Base-by-base conservation (phyloP, 1,140 invertebrate genomes). In the Phocides pigmalion region DNA sequence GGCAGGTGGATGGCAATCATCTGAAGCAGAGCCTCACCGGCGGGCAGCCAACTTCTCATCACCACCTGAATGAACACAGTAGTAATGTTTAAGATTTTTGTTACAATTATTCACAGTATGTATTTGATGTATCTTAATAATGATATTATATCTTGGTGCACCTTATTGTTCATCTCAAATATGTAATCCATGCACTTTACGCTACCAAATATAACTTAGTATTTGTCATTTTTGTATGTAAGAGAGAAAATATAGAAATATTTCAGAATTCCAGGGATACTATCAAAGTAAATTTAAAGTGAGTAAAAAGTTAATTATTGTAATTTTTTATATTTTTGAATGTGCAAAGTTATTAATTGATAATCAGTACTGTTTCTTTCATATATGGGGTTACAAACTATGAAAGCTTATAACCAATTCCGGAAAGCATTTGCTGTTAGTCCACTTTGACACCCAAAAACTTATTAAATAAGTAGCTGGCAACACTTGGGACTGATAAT, bases 1-100 rank as follows among this genome's bases (percentile, higher is more conserved):
- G 99, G 99, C 83, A 99, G 93, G 90, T 99, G 99, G 87, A 99
- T 99, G 90, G 98, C 98, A 93, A 99, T 99, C 99, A 99, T 99
- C 94, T 99, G 98, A 94, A 99, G 97, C 76, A 99, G 93, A 87
- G 99, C 98, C 92, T 99, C 99, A 81, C 99, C 99, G 93, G 99
- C 99, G 64, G 99, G 99, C 83, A 99, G 93, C 99, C 99, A 99
- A 53, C 97, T 98, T 84, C 98, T 95, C 98, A 99, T 99, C 25
- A 99, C 97, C 78, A 98, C 96, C 94, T 95, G 65, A 4, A 82
- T 66, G 75, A 59, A 70, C 47, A 28, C 9, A 32, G 5, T 2
- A 32, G n/a, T 11, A 8, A 28, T 6, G n/a, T n/a, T 11, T 32
- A n/a, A n/a, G n/a, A n/a, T n/a, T 32, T 8, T 32, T 28, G 9